Base-by-base conservation (phyloP, 2,888 invertebrate species). In the Allophyes oxyacanthae region DNA sequence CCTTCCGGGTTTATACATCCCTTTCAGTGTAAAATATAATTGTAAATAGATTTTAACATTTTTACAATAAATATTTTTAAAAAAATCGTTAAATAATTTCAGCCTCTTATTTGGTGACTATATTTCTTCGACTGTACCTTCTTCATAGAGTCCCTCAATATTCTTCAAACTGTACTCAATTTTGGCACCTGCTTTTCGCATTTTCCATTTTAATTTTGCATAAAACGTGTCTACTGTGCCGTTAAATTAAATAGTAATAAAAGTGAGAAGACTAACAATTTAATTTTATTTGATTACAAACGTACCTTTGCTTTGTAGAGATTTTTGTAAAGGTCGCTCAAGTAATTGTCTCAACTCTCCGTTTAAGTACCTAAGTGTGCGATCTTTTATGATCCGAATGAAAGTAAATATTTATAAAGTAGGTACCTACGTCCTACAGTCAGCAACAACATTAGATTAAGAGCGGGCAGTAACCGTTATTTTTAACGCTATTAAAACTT, bases 231-330 rank as follows among this genome's bases (percentile, higher is more conserved):
- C 54, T 36, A 41, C 40, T 57, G 46, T 38, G 37, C 44, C 34
- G 50, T 62, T 44, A 65, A 71, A 69, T 61, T 46, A 61, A 52
- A 57, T 34, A 34, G 50, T 71, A 37, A 55, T 52, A 61, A 55
- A 69, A 54, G 20, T 32, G 30, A n/a, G 10, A 58, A 42, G 51
- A 41, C 43, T 30, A 50, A 58, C 52, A 58, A 55, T 58, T 53
- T 54, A 61, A 54, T 69, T 64, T 56, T 50, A 61, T 58, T 65
- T 66, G 20, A 51, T 49, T 46, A 60, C 46, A 41, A 53, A 34
- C 8, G 36, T 10, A 40, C 34, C 43, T 20, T 49, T 34, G 37
- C 43, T 20, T 49, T 34, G 37, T 42, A 6, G 30, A 56, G 59
- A 53, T 50, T 44, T 49, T 45, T 6, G 28, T 37, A 13, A 44